Evolutionary conservation across 2,113 vertebrate species (phyloP), one percentile per base, ranked within the genome.

Genomic region (Arothron firmamentum): DNA sequence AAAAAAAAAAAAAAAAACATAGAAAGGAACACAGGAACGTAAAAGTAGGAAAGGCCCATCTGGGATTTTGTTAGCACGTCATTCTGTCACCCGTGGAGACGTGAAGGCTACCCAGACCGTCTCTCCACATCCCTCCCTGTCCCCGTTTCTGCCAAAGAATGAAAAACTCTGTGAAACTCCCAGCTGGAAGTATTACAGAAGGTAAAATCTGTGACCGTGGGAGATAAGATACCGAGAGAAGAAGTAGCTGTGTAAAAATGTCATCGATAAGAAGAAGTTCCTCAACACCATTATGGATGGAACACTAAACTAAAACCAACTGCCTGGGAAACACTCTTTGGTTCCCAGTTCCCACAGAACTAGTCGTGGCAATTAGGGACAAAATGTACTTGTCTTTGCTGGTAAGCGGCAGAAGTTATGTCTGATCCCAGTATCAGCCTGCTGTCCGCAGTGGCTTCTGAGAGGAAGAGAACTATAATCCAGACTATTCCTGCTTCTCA

Each of bases 51-150:
- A 54, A 73, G 62, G 34, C 62, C 56, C 60, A 65, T 83, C 49
- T 67, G 70, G 74, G 83, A 79, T 84, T 82, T 86, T 86, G 78
- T 84, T 65, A 67, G 72, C 82, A 80, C 72, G 78, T 70, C 72
- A 80, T 79, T 81, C 62, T 68, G 66, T 53, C 38, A 58, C 80
- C 79, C 83, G 65, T 58, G 21, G 75, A 78, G 72, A 71, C 69
- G 70, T 80, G 70, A 74, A 72, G 64, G 60, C 80, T 64, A 78
- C 79, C 73, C 77, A 77, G 67, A 61, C 68, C 70, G 63, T 13
- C 25, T 75, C 70, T 50, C 2, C 38, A 23, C 21, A 23, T 23
- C 21, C 21, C 75, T 28, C 70, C 46, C 51, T 63, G 34, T 60
- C 49, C 45, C 4, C 46, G 38, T 61, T 21, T 58, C 38, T 52